phyloP scores from a whole-genome alignment of 2,797 vertebrate genomes.

The Rhinogobio ventralis region DNA sequence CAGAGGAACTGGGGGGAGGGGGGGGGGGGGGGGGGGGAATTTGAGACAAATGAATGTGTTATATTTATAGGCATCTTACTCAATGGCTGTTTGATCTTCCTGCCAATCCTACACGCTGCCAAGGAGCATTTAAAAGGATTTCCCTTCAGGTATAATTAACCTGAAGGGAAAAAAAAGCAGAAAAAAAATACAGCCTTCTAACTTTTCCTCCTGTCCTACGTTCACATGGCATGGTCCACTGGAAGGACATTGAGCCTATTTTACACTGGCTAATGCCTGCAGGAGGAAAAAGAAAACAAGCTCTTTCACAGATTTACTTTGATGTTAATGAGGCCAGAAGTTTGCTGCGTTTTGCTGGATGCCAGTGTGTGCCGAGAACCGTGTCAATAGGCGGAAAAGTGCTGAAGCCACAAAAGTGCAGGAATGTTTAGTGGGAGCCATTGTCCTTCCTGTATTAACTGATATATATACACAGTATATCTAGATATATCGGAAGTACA shows the following conservation, averaged over 20 bases:
- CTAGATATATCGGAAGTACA: background rate
- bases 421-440: constrained; percentile 23
- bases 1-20: constrained; percentile 24
- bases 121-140: constrained; percentile 81
- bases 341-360: constrained; percentile 65
- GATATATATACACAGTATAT: background rate
- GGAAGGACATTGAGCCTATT: constrained; percentile 55
- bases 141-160: constrained; percentile 83
- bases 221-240: constrained; percentile 63
- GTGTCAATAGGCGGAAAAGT: constrained; percentile 68
- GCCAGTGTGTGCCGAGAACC: constrained; percentile 52
- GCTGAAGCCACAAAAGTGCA: constrained; percentile 64
- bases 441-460: constrained; percentile 9
- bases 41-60: constrained; percentile 77
- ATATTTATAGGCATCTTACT: constrained; percentile 81
- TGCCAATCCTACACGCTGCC: constrained; percentile 77
- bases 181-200: constrained; percentile 53
- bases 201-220: constrained; percentile 65
- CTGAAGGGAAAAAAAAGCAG: constrained; percentile 44
- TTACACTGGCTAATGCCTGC: constrained; percentile 45
- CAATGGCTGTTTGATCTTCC: constrained; percentile 76
- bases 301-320: constrained; percentile 79
- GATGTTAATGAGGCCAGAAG: constrained; percentile 69
- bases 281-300: constrained; percentile 74
- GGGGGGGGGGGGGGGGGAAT: constrained; percentile 56